Conservation (phyloP, 2,888 invertebrate genomes). For the Diploptera punctata region DNA sequence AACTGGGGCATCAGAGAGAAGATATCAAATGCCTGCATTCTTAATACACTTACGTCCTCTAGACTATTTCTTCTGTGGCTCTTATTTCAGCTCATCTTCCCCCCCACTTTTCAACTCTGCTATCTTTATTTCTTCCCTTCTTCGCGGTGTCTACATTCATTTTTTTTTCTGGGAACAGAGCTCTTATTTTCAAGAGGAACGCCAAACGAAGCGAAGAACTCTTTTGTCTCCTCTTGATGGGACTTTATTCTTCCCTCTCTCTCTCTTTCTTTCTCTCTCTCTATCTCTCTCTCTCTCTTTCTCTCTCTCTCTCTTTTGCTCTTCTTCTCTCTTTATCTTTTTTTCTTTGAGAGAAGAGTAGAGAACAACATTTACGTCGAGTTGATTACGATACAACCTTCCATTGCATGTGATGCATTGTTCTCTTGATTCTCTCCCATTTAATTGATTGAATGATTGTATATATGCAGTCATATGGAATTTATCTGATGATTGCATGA, state of each 20-base stretch:
- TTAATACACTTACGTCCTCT: neutral
- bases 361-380: slow-evolving; percentile 6
- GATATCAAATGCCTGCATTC: neutral
- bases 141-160: slow-evolving; percentile 23
- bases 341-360: neutral
- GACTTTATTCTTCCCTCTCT: neutral
- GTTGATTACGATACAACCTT: slow-evolving; percentile 1
- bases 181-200: slow-evolving; percentile 5
- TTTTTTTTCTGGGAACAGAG: slow-evolving; percentile 3
- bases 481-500: neutral
- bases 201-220: slow-evolving; percentile 11
- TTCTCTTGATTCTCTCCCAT: neutral
- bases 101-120: neutral
- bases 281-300: no score
- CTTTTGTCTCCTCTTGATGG: slow-evolving; percentile 21
- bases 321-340: neutral
- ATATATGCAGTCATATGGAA: neutral
- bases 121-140: slow-evolving; percentile 12
- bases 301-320: no score
- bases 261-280: no score
- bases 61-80: neutral
- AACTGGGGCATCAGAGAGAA: neutral
- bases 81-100: neutral
- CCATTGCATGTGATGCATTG: neutral
- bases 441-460: slow-evolving; percentile 26